Base-by-base conservation (phyloP, 2,888 invertebrate species). In the Panzeria rudis region DNA sequence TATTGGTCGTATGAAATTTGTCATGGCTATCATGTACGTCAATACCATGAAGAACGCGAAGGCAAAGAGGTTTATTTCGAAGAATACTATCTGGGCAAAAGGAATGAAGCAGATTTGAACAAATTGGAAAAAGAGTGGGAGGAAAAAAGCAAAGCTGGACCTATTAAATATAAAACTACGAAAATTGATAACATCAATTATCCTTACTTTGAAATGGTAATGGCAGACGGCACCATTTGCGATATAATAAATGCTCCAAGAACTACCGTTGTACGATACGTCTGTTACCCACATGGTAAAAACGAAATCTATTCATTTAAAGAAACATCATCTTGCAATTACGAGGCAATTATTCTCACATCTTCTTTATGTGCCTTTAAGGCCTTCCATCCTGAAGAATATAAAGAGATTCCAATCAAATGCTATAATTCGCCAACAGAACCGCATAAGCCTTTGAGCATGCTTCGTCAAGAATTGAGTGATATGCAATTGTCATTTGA, bases 1-100 rank as follows among this genome's bases (percentile, higher is more conserved):
- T 99, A 98, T 90, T 99, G 99, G 99, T 97, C 97, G 0, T 99
- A 99, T 91, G 98, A 99, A 92, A 95, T 99, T 38, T 99, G 99
- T 89, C 99, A 99, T 92, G 98, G 98, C 0, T 94, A 95, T 88
- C 96, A 96, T 91, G 95, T 99, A 3, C 94, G 97, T 32, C 99
- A 99, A 91, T 99, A 97, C 91, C 99, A 99, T 92, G 99, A 99
- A 91, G 98, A 98, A 89, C 94, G 97, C 87, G 98, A 98, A 91
- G 96, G 95, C n/a, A 96, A 97, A 93, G 95, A 95, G 91, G 94
- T 96, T 0, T 96, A 96, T 90, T 93, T 95, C 0, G 98, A 98
- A 90, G 97, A 98, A 91, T 98, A 96, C 91, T 96, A 94, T 89
- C 93, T 98, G 0, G 98, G 98, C 0, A 94, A 95, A 87, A 97